Conservation (phyloP, 2,113 vertebrate species). For the Chaetodon trifascialis region DNA sequence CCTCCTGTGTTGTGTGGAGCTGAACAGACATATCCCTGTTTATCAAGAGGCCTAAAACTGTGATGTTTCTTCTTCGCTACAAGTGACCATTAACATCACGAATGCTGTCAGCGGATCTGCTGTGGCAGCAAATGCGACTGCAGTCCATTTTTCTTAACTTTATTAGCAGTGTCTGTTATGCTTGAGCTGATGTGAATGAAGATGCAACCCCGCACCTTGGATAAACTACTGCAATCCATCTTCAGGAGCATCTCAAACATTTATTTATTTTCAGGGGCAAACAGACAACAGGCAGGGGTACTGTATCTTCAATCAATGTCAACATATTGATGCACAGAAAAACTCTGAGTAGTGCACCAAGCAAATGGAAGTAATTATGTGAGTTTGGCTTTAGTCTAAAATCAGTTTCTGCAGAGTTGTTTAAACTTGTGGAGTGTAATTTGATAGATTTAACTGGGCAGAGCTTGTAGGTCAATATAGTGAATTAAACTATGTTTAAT, state of each 20-base stretch:
- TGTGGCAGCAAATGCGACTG: constrained; percentile 3
- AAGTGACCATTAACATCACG: background rate
- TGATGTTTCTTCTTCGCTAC: background rate
- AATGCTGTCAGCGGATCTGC: constrained; percentile 35
- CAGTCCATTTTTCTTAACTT: constrained; percentile 28
- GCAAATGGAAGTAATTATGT: background rate
- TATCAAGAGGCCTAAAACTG: background rate
- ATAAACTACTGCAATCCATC: constrained; percentile 35
- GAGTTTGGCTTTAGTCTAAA: background rate
- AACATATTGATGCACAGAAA: background rate
- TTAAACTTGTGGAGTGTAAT: background rate
- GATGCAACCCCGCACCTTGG: background rate
- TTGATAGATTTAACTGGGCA: constrained; percentile 18
- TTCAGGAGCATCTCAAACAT: constrained; percentile 14
- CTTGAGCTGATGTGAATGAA: constrained; percentile 36
- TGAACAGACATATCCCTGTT: background rate
- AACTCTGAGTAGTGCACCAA: background rate
- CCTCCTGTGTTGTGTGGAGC: background rate
- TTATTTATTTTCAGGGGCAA: constrained; percentile 12
- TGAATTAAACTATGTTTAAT: background rate
- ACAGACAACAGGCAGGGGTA: background rate
- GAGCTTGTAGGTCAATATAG: background rate
- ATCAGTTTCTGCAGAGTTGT: background rate
- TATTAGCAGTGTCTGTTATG: constrained; percentile 21
- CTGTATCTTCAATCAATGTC: constrained; percentile 33